Evolutionary conservation across 2,113 vertebrate genomes (phyloP).

Genomic region (Macquaria ambigua): DNA sequence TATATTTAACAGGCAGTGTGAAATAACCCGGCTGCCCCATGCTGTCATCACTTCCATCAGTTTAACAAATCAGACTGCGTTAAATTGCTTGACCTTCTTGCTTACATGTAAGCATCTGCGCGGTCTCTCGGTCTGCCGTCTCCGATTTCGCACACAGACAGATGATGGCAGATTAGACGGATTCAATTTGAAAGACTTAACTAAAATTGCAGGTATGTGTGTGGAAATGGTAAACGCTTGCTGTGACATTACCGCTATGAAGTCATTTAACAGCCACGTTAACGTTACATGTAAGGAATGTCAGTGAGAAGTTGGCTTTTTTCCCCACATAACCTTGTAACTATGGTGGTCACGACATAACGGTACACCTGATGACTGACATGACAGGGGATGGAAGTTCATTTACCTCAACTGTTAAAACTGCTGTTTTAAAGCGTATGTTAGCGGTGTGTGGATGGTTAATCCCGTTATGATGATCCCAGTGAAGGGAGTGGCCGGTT

Average conservation of each 20-base stretch:
- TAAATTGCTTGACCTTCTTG: constrained; percentile 53
- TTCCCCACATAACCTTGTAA: background rate
- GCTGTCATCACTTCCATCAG: constrained; percentile 7
- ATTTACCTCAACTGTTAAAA: background rate
- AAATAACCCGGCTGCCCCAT: background rate
- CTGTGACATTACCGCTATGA: background rate
- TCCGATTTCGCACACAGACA: constrained; percentile 32
- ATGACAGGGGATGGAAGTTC: background rate
- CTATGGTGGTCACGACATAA: constrained; percentile 11
- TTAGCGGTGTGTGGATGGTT: background rate
- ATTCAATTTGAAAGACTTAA: background rate
- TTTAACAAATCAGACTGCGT: constrained; percentile 37
- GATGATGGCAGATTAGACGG: background rate
- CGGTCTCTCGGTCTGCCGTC: background rate
- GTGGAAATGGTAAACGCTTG: background rate
- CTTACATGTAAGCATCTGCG: constrained; percentile 45
- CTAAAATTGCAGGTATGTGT: background rate
- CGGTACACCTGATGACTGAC: constrained; percentile 9
- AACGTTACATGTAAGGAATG: background rate
- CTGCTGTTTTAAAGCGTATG: accelerated
- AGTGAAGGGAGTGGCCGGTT: constrained; percentile 64
- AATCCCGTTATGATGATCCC: background rate
- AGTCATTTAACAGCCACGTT: background rate
- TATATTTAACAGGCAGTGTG: background rate
- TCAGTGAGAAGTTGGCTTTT: background rate